Evolutionary conservation across 2,113 vertebrate genomes (phyloP).

Genomic region (Corydoras maculifer): DNA sequence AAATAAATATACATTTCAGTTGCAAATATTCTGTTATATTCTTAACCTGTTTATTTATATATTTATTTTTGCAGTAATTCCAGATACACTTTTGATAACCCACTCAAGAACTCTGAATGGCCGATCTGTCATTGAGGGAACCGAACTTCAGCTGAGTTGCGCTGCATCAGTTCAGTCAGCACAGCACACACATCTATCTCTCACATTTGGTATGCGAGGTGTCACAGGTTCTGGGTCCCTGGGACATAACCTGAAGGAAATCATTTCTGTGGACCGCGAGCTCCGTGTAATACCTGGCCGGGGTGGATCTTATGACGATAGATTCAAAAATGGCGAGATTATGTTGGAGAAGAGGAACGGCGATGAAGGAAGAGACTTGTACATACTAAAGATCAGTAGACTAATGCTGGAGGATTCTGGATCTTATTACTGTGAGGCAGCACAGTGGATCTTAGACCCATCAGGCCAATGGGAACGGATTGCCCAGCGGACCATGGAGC

Average conservation of each 20-base stretch:
- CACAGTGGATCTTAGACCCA: constrained; percentile 79
- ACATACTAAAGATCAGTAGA: constrained; percentile 68
- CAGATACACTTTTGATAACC: constrained; percentile 73
- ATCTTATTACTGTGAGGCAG: constrained; percentile 74
- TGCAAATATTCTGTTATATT: constrained; percentile 1
- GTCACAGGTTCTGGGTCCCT: constrained; percentile 27
- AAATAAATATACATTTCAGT: neutral
- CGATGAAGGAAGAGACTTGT: constrained; percentile 58
- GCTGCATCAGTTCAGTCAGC: constrained; percentile 61
- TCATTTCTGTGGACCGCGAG: constrained; percentile 68
- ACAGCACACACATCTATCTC: constrained; percentile 78
- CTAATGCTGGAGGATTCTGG: constrained; percentile 67
- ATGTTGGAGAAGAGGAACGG: constrained; percentile 67
- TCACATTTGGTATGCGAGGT: constrained; percentile 68
- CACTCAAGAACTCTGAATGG: constrained; percentile 54
- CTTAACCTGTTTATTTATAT: constrained; percentile 13
- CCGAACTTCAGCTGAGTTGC: constrained; percentile 72
- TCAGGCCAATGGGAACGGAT: constrained; percentile 77
- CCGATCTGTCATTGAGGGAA: constrained; percentile 68
- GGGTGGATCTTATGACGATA: constrained; percentile 55
- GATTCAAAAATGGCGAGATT: constrained; percentile 66
- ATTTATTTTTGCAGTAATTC: constrained; percentile 65
- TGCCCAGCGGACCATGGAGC: constrained; percentile 69
- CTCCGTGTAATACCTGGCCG: constrained; percentile 59
- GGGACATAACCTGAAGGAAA: constrained; percentile 61